Conservation (phyloP, 2,888 invertebrate species). For the Taenaris catops region DNA sequence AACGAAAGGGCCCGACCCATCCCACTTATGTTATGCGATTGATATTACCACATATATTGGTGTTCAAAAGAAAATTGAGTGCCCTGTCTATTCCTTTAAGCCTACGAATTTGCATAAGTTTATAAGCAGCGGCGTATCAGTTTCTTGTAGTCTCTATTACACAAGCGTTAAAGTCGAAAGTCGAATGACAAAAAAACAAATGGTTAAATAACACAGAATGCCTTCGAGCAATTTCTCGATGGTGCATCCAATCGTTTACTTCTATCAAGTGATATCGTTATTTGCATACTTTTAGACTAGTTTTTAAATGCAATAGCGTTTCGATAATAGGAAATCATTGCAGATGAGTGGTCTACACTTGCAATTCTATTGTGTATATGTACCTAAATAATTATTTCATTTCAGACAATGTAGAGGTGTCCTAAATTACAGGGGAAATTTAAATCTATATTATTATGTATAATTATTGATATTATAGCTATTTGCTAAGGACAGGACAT, state of each 20-base stretch:
- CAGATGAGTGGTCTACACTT: too few relatives aligned
- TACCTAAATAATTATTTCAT: too few relatives aligned
- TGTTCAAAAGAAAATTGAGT: constrained; percentile 53
- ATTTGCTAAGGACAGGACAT: too few relatives aligned
- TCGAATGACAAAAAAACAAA: constrained; percentile 19
- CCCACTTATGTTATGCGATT: constrained; percentile 57
- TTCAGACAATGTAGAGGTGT: too few relatives aligned
- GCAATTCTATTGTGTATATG: too few relatives aligned
- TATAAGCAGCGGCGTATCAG: too few relatives aligned
- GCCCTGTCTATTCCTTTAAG: constrained; percentile 39
- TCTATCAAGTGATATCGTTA: constrained; percentile 24
- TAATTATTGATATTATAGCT: too few relatives aligned
- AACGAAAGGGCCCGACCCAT: constrained; percentile 40
- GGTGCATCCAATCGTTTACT: constrained; percentile 28
- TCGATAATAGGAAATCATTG: too few relatives aligned
- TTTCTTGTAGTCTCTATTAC: constrained; percentile 31
- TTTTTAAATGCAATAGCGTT: constrained; percentile 7
- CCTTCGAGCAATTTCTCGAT: constrained; percentile 23
- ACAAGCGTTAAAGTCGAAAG: constrained; percentile 31
- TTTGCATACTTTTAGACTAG: constrained; percentile 24
- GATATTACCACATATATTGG: constrained; percentile 64
- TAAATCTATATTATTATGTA: too few relatives aligned
- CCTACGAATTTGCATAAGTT: constrained; percentile 32
- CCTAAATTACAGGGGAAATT: too few relatives aligned
- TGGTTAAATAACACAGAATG: constrained; percentile 22